A percentile compares a stretch with the other conserved stretches of the same genome.
Evolutionary conservation across 2,113 vertebrate species (phyloP).

Genomic region (Cottus gobio): DNA sequence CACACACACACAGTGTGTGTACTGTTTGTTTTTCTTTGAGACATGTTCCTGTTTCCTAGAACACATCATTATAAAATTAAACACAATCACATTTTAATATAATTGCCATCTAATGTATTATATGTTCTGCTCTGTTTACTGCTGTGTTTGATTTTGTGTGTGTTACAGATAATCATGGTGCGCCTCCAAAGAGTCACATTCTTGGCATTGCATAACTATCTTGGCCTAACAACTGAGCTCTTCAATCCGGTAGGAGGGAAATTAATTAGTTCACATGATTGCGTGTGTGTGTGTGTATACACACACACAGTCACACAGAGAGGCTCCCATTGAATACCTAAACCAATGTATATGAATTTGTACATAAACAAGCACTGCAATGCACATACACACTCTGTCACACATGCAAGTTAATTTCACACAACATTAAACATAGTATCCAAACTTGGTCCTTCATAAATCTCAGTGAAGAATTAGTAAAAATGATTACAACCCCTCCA

Average conservation of each 20-base stretch:
- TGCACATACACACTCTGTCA: constrained; percentile 28
- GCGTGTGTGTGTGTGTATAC: neutral
- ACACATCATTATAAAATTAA: neutral
- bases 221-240: constrained; percentile 95
- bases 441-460: constrained; percentile 57
- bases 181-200: constrained; percentile 96
- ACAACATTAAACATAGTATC: constrained; percentile 74
- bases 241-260: constrained; percentile 89
- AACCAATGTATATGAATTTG: neutral
- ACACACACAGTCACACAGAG: constrained; percentile 24
- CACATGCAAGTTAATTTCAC: constrained; percentile 71
- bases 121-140: constrained; percentile 22
- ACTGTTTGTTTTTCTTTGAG: neutral
- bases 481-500: constrained; percentile 33
- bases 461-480: constrained; percentile 54
- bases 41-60: neutral
- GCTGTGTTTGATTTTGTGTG: constrained; percentile 34
- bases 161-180: constrained; percentile 95
- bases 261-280: constrained; percentile 32
- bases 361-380: constrained; percentile 37
- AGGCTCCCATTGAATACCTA: constrained; percentile 26
- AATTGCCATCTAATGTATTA: neutral
- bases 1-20: neutral
- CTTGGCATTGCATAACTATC: constrained; percentile 93
- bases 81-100: neutral